These are phyloP conservation scores for Lepidurus apus DNA, from an alignment of 1,140 invertebrate genomes.

Conservation along the genomic window DNA sequence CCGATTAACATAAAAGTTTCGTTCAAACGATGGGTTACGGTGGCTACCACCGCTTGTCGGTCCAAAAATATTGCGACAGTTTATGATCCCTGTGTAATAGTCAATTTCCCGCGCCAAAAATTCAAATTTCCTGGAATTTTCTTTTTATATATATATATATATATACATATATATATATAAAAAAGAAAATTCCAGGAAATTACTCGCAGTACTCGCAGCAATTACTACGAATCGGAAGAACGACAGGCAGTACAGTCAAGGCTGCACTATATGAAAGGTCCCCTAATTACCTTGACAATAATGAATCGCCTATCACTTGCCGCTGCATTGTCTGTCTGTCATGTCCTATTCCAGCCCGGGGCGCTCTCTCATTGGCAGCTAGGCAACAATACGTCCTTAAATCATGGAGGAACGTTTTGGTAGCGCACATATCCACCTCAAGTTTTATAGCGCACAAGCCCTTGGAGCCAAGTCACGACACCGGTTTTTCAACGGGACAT, in stretches of 20 bases:
- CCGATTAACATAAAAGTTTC: not conserved
- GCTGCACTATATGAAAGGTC: not conserved
- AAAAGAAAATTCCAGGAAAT: too few species aligned
- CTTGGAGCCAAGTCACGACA: not conserved
- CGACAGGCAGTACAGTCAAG: not conserved
- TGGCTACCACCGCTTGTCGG: too few species aligned
- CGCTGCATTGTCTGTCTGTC: not conserved
- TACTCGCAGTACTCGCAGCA: too few species aligned
- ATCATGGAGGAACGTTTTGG: not conserved
- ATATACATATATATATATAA: too few species aligned
- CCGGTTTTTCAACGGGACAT: not conserved
- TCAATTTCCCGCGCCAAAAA: too few species aligned
- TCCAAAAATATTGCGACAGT: too few species aligned
- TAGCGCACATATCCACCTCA: not conserved
- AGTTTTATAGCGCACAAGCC: not conserved
- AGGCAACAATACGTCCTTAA: not conserved
- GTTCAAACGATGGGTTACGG: not conserved
- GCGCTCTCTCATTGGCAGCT: not conserved
- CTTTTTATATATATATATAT: too few species aligned
- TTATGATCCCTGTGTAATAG: too few species aligned
- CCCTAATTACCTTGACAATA: conserved; percentile 6
- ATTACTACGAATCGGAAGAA: not conserved
- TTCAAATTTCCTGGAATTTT: too few species aligned
- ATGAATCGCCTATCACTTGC: conserved; percentile 5
- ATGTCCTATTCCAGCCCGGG: not conserved